Evolutionary conservation across 2,113 vertebrate genomes (phyloP).

Genomic region (Paramormyrops kingsleyae): DNA sequence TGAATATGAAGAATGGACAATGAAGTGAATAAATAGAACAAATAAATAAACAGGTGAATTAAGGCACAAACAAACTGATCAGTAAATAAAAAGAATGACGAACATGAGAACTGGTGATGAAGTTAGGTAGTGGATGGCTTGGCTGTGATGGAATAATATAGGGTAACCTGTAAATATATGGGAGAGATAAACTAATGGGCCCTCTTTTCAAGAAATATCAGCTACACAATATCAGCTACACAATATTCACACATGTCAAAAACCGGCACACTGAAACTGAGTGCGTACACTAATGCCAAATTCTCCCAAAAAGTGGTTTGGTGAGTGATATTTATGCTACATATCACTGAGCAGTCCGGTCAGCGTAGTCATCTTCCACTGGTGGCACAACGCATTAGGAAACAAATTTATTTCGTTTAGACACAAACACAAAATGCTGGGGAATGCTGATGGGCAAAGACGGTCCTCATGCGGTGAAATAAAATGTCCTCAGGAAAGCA

Average conservation of each 20-base stretch:
- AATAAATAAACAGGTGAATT: not conserved
- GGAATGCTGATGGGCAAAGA: not conserved
- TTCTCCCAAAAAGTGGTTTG: not conserved
- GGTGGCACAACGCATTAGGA: not conserved
- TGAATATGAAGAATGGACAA: not conserved
- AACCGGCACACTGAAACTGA: not conserved
- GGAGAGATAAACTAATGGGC: not conserved
- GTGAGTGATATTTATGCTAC: not conserved
- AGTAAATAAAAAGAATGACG: not conserved
- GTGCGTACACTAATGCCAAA: not conserved
- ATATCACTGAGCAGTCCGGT: not conserved
- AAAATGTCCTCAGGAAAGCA: not conserved
- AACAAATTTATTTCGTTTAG: not conserved
- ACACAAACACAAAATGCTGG: not conserved
- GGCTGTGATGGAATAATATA: not conserved
- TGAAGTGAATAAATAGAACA: not conserved
- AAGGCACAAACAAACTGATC: not conserved
- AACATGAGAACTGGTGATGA: not conserved
- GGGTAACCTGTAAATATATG: not conserved
- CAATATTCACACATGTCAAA: not conserved
- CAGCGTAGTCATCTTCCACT: not conserved
- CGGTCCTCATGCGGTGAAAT: not conserved
- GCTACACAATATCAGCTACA: not conserved
- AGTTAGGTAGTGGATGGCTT: not conserved
- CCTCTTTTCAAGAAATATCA: not conserved